These are phyloP conservation scores for mouse (Mus musculus) DNA, from an alignment of 2,113 vertebrate genomes.

Conservation along the genomic window DNA sequence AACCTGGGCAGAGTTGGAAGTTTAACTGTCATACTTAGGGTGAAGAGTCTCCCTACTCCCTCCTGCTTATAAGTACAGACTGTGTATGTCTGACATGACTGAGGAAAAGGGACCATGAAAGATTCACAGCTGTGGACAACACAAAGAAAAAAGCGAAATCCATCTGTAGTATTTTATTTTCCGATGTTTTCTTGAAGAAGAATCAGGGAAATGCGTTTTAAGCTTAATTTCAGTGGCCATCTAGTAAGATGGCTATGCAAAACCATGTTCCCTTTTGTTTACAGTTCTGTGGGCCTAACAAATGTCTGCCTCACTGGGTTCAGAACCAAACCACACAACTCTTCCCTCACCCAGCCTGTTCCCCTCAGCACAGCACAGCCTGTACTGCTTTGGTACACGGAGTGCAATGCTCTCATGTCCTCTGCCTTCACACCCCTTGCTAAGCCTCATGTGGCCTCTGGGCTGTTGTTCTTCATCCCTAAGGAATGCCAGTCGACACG, in stretches of 20 bases:
- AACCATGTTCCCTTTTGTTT: neutral
- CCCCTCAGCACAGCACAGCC: too few species aligned
- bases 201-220: neutral
- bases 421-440: neutral
- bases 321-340: neutral
- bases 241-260: neutral
- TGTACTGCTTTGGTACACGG: too few species aligned
- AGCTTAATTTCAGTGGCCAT: neutral
- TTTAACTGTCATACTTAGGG: neutral
- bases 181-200: neutral
- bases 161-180: neutral
- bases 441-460: neutral
- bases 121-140: neutral
- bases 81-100: neutral
- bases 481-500: neutral
- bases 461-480: neutral
- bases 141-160: neutral
- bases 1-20: neutral
- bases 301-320: neutral
- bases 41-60: neutral
- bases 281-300: neutral
- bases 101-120: neutral
- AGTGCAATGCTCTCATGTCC: neutral
- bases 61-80: neutral
- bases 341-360: neutral